These are phyloP conservation scores for Rhopalosiphum padi DNA, from an alignment of 1,140 invertebrate genomes.

Conservation along the genomic window DNA sequence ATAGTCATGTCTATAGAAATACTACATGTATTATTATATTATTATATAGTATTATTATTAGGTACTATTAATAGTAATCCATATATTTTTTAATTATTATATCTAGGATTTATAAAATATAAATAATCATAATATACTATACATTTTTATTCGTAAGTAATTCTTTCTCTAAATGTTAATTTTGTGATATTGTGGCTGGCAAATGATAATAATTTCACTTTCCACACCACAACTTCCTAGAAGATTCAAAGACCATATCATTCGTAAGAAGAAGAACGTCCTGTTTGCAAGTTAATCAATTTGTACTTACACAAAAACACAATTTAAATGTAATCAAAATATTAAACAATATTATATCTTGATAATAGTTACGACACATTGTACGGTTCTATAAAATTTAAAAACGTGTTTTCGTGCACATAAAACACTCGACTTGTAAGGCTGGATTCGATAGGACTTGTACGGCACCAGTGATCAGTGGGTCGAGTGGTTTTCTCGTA, in stretches of 20 bases:
- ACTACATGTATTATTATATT: not conserved
- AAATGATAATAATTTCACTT: constrained; percentile 5
- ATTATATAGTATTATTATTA: not conserved
- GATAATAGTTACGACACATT: not conserved
- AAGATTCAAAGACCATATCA: not conserved
- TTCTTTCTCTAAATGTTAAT: not conserved
- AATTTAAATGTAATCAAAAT: not conserved
- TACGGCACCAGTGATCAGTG: not conserved
- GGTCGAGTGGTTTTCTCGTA: not conserved
- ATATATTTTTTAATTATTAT: not conserved
- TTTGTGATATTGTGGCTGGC: too few species aligned
- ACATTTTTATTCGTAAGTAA: too few species aligned
- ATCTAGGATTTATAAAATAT: not conserved
- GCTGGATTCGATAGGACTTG: not conserved
- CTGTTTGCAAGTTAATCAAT: not conserved
- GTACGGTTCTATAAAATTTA: not conserved
- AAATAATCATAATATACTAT: not conserved
- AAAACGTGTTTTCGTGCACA: not conserved
- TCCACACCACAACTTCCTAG: not conserved
- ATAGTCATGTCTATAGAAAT: too few species aligned
- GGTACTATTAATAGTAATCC: not conserved
- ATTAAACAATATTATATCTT: not conserved
- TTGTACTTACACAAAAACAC: not conserved
- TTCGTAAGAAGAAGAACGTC: not conserved
- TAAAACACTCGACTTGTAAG: not conserved